Evolutionary conservation across 2,888 invertebrate species (phyloP).

Genomic region (Ochropacha duplaris): DNA sequence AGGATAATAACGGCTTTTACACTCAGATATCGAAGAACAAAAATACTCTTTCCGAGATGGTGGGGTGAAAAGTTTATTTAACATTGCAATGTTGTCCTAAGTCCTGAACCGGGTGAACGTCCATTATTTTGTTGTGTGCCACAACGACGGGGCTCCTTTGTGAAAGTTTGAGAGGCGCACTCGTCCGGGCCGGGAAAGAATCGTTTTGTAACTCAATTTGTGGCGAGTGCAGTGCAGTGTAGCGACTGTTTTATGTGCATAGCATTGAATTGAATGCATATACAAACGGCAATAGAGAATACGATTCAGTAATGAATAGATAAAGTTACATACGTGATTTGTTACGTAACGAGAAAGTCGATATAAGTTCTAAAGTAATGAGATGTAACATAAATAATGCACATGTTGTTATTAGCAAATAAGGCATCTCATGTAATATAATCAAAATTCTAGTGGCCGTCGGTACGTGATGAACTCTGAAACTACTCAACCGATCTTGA

Average conservation of each 20-base stretch:
- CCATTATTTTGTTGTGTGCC: slow-evolving; percentile 41
- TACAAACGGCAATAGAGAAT: neutral
- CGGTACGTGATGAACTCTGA: too few species aligned
- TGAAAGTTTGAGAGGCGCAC: slow-evolving; percentile 67
- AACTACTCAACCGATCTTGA: too few species aligned
- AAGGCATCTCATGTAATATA: too few species aligned
- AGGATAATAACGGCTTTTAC: too few species aligned
- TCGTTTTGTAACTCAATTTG: slow-evolving; percentile 80
- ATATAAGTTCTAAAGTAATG: neutral
- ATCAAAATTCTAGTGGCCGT: too few species aligned
- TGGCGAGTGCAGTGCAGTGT: slow-evolving; percentile 55
- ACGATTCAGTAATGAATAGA: neutral
- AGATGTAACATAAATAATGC: neutral
- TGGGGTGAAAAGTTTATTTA: too few species aligned
- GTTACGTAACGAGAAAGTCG: neutral
- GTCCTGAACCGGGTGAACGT: slow-evolving; percentile 14
- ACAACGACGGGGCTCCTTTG: slow-evolving; percentile 45
- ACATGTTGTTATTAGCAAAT: too few species aligned
- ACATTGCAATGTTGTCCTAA: neutral
- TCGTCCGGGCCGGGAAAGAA: slow-evolving; percentile 57
- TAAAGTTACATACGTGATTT: neutral
- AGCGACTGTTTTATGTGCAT: slow-evolving; percentile 6
- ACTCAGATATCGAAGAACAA: too few species aligned
- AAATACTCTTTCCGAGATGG: too few species aligned
- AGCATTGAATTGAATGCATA: slow-evolving; percentile 11